Percentiles rank a stretch among this genome's conserved stretches.
These are phyloP conservation scores for Leptopterna dolabrata DNA, from an alignment of 2,888 invertebrate species.

Conservation along the genomic window DNA sequence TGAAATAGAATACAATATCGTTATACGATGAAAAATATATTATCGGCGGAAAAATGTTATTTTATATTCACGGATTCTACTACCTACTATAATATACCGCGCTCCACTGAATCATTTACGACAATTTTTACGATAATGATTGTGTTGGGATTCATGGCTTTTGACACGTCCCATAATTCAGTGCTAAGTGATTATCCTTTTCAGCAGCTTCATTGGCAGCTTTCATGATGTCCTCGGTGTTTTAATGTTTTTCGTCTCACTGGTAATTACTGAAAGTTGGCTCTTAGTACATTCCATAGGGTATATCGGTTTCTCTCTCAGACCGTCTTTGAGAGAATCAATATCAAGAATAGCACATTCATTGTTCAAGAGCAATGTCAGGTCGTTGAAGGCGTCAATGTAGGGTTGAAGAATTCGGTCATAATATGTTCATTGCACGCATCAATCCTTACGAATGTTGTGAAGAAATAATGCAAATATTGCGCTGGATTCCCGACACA, in stretches of 20 bases:
- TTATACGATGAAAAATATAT: no score
- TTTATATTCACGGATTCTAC: no score
- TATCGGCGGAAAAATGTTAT: no score
- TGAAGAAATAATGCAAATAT: slow-evolving; percentile 50
- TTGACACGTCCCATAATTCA: not conserved
- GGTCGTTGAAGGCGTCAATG: slow-evolving; percentile 9
- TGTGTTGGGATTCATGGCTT: not conserved
- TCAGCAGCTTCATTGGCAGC: not conserved
- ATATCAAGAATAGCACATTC: not conserved
- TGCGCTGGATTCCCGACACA: slow-evolving; percentile 30
- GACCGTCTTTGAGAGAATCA: not conserved
- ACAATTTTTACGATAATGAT: not conserved
- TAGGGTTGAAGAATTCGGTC: slow-evolving; percentile 52
- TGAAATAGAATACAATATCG: no score
- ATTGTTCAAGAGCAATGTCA: not conserved
- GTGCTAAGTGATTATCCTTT: not conserved
- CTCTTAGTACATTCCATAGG: no score
- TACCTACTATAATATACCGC: not conserved
- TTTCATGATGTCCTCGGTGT: not conserved
- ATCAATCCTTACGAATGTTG: slow-evolving; percentile 39
- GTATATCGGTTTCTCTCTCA: not conserved
- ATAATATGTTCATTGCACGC: slow-evolving; percentile 17
- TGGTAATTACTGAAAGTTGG: no score
- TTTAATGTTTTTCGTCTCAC: no score
- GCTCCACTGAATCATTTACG: not conserved